Percentiles rank a stretch among this genome's conserved stretches.
These are phyloP conservation scores for Phylloscopus whistleri DNA, from an alignment of 2,113 vertebrate species.

Conservation along the genomic window DNA sequence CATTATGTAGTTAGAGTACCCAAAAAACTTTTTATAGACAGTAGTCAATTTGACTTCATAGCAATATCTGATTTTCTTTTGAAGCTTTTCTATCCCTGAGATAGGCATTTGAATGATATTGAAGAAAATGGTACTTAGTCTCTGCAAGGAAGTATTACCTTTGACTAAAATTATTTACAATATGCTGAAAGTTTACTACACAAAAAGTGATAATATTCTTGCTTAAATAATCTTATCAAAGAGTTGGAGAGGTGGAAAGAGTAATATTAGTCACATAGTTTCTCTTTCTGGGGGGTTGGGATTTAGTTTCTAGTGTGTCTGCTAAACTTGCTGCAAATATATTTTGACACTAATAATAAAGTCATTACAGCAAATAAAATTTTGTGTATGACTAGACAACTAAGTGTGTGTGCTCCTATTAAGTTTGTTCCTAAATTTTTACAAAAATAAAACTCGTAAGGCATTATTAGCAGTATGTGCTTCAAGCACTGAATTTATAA, in stretches of 20 bases:
- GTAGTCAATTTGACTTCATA: not conserved
- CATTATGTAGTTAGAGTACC: not conserved
- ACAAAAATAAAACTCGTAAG: conserved; percentile 23
- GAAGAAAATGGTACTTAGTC: conserved; percentile 24
- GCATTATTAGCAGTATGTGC: conserved; percentile 60
- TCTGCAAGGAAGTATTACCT: conserved; percentile 7
- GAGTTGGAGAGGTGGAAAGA: not conserved
- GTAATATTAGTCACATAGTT: not conserved
- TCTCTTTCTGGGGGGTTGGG: not conserved
- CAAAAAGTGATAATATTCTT: not conserved
- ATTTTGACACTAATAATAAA: not conserved
- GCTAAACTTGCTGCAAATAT: not conserved
- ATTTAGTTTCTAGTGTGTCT: not conserved
- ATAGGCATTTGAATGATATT: not conserved
- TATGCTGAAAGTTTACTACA: conserved; percentile 18
- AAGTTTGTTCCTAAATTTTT: conserved; percentile 51
- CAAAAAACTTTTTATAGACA: not conserved
- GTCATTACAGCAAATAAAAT: not conserved
- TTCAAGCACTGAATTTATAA: conserved; percentile 70
- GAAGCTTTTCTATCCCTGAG: conserved; percentile 9
- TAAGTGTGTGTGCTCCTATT: conserved; percentile 25
- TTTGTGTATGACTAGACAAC: not conserved
- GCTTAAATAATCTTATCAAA: not conserved
- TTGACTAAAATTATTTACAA: conserved; percentile 51
- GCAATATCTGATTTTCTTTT: not conserved